Evolutionary conservation across 2,797 vertebrate genomes (phyloP), one percentile per base, ranked within the genome.

Genomic region (Sebastes steindachneri): DNA sequence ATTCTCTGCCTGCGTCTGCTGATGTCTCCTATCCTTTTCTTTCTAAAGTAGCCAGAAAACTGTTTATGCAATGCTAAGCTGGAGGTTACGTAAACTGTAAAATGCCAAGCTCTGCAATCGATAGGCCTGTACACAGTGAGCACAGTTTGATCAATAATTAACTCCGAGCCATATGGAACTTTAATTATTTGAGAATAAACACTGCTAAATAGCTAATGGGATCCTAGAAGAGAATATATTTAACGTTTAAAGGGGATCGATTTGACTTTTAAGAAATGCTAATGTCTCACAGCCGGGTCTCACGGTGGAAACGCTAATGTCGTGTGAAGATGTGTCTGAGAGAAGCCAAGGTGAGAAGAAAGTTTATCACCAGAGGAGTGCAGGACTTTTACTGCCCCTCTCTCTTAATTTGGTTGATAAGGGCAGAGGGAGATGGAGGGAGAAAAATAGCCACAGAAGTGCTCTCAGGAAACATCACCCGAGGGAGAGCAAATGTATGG

Each of bases 171-270:
- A 90, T 86, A 87, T 79, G 82, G 90, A 87, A 79, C 81, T 80
- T 85, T 90, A 90, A 93, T 91, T 85, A 92, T 94, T 91, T 88
- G 85, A 82, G 82, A 85, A 90, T 88, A 89, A 94, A 92, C 87
- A 82, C 75, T 59, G 72, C 72, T 89, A 88, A 94, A 93, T 88
- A 85, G 86, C 85, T 85, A 88, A 91, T 90, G 88, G 90, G 65
- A 86, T 88, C 63, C 78, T 37, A 25, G 58, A 87, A 86, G 88
- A 76, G 87, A 90, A 86, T 88, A 82, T 84, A 89, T 91, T 88
- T 88, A 89, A 88, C 57, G 21, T 75, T 90, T 87, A 73, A 90
- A 83, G 70, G 35, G 58, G 53, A 94, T 93, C 65, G 87, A 94
- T 92, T 77, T 62, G 79, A 88, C 87, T 91, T 87, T 85, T 70